Conservation (phyloP, 2,797 vertebrate species). For the Anas capensis region DNA sequence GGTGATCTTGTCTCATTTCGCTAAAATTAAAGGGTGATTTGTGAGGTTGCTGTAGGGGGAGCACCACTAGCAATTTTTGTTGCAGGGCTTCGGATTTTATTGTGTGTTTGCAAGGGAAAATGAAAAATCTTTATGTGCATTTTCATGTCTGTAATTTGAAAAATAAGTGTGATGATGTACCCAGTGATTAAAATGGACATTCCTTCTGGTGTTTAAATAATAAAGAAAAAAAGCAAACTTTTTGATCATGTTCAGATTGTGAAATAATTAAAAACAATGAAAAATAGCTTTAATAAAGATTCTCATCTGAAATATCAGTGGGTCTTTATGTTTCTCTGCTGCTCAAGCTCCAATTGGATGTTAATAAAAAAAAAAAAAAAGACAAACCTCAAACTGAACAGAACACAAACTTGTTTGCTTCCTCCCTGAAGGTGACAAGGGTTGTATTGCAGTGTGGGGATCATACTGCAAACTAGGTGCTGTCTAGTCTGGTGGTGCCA, state of each 20-base stretch:
- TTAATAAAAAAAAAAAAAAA: neutral
- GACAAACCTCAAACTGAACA: too few species aligned
- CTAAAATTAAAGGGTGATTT: slow-evolving; percentile 71
- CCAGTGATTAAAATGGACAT: neutral
- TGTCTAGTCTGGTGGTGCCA: neutral
- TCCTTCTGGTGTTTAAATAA: neutral
- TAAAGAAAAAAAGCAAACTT: neutral
- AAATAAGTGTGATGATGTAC: neutral
- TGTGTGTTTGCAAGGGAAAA: slow-evolving; percentile 31
- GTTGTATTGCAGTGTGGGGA: neutral
- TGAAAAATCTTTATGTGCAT: slow-evolving; percentile 6
- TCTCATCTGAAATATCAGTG: neutral
- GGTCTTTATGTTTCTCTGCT: neutral
- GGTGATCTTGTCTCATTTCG: slow-evolving; percentile 63
- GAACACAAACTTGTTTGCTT: neutral
- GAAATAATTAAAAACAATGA: neutral
- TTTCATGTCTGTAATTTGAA: neutral
- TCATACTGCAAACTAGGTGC: neutral
- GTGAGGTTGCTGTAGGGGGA: slow-evolving; percentile 44
- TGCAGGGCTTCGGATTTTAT: slow-evolving; percentile 41
- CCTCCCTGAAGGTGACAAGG: neutral
- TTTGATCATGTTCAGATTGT: neutral
- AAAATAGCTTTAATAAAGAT: neutral
- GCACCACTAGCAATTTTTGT: slow-evolving; percentile 41
- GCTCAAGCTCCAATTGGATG: neutral